These are phyloP conservation scores for Irena cyanogastra DNA, from an alignment of 2,113 vertebrate genomes.

Conservation along the genomic window DNA sequence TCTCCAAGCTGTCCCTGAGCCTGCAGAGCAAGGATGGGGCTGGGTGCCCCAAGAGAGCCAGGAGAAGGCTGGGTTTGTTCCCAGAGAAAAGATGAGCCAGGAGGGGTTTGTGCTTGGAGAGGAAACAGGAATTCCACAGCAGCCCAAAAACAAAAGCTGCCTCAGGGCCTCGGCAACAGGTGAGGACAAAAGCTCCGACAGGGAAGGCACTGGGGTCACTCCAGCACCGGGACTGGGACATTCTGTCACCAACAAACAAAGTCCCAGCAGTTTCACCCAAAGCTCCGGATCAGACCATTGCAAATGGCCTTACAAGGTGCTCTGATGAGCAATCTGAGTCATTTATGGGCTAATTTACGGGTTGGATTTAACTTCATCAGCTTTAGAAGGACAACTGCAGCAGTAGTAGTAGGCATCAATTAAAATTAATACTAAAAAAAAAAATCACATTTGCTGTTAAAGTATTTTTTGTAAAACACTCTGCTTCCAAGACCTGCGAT, in stretches of 20 bases:
- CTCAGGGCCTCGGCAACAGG: neutral
- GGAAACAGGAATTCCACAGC: neutral
- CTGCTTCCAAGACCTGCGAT: neutral
- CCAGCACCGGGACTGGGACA: fast-evolving
- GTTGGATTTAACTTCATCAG: neutral
- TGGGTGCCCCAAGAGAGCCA: neutral
- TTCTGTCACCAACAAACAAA: fast-evolving
- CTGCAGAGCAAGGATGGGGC: neutral
- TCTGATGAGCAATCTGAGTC: neutral
- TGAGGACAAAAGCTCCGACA: neutral
- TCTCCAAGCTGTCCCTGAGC: neutral
- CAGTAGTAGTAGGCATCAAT: neutral
- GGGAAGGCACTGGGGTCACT: neutral
- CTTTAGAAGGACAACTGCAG: neutral
- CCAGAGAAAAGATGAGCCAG: neutral
- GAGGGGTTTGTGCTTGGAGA: neutral
- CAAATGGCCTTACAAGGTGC: neutral
- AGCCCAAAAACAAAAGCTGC: neutral
- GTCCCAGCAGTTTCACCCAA: neutral
- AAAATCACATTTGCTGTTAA: neutral
- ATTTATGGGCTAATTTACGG: no score
- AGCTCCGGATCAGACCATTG: neutral
- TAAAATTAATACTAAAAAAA: neutral
- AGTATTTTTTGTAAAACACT: neutral
- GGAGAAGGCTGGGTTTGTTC: neutral